phyloP scores from a whole-genome alignment of 2,888 invertebrate genomes.

The Drosophila aldrichi region DNA sequence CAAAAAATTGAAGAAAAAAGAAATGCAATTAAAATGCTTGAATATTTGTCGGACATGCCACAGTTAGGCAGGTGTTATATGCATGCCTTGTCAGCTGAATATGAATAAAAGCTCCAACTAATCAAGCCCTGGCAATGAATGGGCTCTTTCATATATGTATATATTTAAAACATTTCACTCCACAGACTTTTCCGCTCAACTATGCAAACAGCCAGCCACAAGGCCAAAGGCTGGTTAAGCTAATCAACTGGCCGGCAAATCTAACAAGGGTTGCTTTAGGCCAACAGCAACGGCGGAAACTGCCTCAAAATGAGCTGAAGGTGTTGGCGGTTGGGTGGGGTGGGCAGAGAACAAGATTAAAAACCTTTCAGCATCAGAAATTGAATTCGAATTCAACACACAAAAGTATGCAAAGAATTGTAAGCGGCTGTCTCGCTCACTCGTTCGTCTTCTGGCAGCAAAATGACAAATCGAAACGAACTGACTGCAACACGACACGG shows the following conservation, averaged over 20 bases:
- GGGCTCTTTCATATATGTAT: background rate
- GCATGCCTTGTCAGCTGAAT: background rate
- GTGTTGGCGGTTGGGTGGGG: slow-evolving; percentile 17
- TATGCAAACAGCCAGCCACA: slow-evolving; percentile 41
- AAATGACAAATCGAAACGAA: slow-evolving; percentile 79
- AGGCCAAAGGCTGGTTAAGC: slow-evolving; percentile 58
- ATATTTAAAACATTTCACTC: background rate
- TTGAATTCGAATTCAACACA: slow-evolving; percentile 81
- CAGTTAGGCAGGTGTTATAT: slow-evolving; percentile 1
- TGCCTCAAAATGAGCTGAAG: slow-evolving; percentile 43
- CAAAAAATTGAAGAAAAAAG: slow-evolving; percentile 3
- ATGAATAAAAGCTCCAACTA: background rate
- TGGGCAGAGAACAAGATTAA: slow-evolving; percentile 76
- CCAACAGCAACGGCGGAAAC: background rate
- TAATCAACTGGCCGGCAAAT: slow-evolving; percentile 69
- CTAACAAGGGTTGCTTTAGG: slow-evolving; percentile 66
- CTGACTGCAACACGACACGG: slow-evolving; percentile 66
- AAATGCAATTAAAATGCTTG: slow-evolving; percentile 25
- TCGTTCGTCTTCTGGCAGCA: slow-evolving; percentile 52
- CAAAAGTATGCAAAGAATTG: slow-evolving; percentile 76
- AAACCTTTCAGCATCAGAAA: slow-evolving; percentile 80
- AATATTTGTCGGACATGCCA: slow-evolving; percentile 7
- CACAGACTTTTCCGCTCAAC: slow-evolving; percentile 9
- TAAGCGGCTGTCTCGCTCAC: slow-evolving; percentile 25
- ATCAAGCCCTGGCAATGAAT: slow-evolving; percentile 1